Base-by-base conservation (phyloP, 2,888 invertebrate species). In the Apoda limacodes region DNA sequence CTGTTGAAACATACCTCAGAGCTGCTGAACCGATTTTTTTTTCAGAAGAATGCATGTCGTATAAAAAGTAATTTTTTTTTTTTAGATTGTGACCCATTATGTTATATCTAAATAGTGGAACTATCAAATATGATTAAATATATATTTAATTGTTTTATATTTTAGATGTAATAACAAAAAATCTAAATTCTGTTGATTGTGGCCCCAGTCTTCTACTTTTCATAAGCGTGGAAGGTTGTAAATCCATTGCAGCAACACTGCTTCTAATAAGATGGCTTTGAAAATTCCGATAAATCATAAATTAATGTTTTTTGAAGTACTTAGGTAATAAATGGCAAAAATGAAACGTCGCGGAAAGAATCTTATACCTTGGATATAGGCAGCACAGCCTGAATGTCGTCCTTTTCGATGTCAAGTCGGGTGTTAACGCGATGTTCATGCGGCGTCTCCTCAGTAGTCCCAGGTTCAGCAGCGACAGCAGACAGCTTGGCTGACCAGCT, bases 371-470 rank as follows among this genome's bases (percentile, higher is more conserved):
- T 95, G 35, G 95, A 93, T 61, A 96, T 95, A 9, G 95, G 95
- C 13, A 96, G 82, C 9, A 96, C 93, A 11, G 95, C 93, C 70
- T 95, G 95, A 36, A 95, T 93, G 57, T 95, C 94, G 61, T 95
- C 95, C 61, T 95, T 95, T 61, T 93, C 93, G 39, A 95, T 91
- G 56, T 94, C 93, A 25, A 95, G 84, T 44, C 93, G 83, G 1
- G 93, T 90, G 37, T 92, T 90, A 24, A 93, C 83, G 57, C 92
- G 89, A 45, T 78, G 69, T 48, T 82, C 76, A 32, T 76, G 72
- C 6, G 82, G 68, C 9, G 71, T 67, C 42, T 72, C 71, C 44
- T 75, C 69, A 0, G 76, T 71, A 7, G 78, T 71, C 2, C 68
- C 62, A 2, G 59, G 51, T 1, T 57, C 53, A 9, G 53, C 57